phyloP scores from a whole-genome alignment of 2,797 vertebrate species.

The Staurois parvus region DNA sequence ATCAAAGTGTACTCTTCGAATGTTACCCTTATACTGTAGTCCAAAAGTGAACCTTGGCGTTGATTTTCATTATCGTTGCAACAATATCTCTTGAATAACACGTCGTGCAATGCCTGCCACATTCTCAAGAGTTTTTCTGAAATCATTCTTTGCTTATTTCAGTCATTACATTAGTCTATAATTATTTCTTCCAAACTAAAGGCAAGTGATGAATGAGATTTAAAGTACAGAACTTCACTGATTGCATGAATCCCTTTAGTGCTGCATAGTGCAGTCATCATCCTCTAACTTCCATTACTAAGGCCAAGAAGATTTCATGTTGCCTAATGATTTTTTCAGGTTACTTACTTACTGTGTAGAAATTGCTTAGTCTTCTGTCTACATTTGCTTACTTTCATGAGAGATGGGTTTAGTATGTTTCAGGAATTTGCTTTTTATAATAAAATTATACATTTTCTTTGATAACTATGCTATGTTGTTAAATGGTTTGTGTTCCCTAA shows the following conservation, averaged over 20 bases:
- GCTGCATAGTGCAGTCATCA: neutral
- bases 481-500: slow-evolving; percentile 1
- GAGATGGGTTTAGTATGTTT: neutral
- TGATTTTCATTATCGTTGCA: too few relatives aligned
- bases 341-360: neutral
- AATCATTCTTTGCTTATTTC: neutral
- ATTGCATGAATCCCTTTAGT: slow-evolving; percentile 21
- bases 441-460: neutral
- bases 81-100: neutral
- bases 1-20: too few relatives aligned
- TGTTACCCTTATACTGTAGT: too few relatives aligned
- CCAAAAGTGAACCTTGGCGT: too few relatives aligned
- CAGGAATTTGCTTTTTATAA: slow-evolving; percentile 1
- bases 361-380: neutral
- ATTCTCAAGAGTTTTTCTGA: neutral
- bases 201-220: neutral
- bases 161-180: neutral
- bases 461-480: neutral
- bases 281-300: neutral
- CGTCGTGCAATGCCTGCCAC: neutral
- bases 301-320: neutral
- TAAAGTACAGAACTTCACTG: neutral
- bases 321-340: neutral
- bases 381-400: neutral
- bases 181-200: neutral